A percentile compares a stretch with the other conserved stretches of the same genome.
phyloP scores from a whole-genome alignment of 2,888 invertebrate genomes.

The Ochropleura leucogaster region DNA sequence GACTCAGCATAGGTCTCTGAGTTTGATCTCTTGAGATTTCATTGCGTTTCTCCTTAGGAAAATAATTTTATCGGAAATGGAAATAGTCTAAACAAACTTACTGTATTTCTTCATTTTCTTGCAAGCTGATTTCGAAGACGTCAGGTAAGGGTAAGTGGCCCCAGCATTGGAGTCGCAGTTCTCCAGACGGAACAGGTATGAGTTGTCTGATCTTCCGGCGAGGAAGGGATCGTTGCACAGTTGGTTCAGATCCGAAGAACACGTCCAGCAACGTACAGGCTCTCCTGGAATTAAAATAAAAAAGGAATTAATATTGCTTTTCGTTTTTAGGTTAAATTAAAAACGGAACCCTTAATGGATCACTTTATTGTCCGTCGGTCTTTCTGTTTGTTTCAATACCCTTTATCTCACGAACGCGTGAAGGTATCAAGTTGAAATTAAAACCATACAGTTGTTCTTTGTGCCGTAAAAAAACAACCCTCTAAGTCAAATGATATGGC shows the following conservation, averaged over 20 bases:
- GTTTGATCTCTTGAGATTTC: background rate
- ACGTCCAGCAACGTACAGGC: conserved; percentile 94
- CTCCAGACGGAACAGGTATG: conserved; percentile 85
- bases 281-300: conserved; percentile 88
- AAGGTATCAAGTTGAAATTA: too few species aligned
- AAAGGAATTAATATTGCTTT: conserved; percentile 16
- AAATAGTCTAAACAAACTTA: conserved; percentile 80
- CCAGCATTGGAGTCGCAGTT: conserved; percentile 88
- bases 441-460: too few species aligned
- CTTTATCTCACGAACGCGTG: too few species aligned
- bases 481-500: too few species aligned
- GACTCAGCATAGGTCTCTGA: background rate
- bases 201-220: conserved; percentile 86
- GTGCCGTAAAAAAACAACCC: too few species aligned
- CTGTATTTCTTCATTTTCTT: conserved; percentile 94
- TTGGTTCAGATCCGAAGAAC: conserved; percentile 93
- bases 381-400: too few species aligned
- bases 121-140: conserved; percentile 92
- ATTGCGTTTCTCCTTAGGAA: background rate
- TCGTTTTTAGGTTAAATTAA: background rate
- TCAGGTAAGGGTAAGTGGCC: conserved; percentile 86
- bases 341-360: too few species aligned
- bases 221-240: conserved; percentile 94
- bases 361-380: too few species aligned
- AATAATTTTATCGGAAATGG: background rate